Base-by-base conservation (phyloP, 2,888 invertebrate species). In the Calameuta pallipes region DNA sequence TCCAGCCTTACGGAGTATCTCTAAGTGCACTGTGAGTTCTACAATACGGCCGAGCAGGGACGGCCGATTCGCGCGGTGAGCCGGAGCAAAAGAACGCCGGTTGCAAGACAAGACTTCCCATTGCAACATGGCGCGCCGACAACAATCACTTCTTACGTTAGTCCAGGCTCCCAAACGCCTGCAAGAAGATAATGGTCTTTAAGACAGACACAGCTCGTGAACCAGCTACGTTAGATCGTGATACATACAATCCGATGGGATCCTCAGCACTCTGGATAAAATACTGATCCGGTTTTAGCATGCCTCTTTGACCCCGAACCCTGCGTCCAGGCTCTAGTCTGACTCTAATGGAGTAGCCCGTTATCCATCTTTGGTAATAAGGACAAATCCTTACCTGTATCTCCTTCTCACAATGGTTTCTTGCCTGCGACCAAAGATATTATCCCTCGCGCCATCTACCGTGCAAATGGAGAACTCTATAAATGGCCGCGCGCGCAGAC, bases 101-200 rank as follows among this genome's bases (percentile, higher is more conserved):
- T 88, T 87, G 88, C 88, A 86, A 89, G 89, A 89, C 87, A 86
- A 90, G 87, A 91, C 90, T 91, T 91, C 91, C 91, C 89, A 91
- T 91, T 91, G 89, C 91, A 87, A 90, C 90, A 91, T 83, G 83
- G 83, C 82, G 76, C 75, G 86, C 87, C 88, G 87, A 89, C 89
- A 91, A 91, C 90, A 89, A 91, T 91, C 89, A 89, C 87, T 87
- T 88, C 88, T 89, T 89, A 87, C 87, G 87, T 83, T 86, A 86
- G 83, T 80, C 82, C 81, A 84, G 81, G 84, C 83, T 82, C 84
- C 84, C 81, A 84, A 85, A 84, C 83, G 78, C 80, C 78, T 80
- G 82, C 81, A 83, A 82, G 79, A 84, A 85, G 85, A 86, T 86
- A 85, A 86, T 85, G 82, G 84, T 82, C 84, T 85, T 83, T 81